Evolutionary conservation across 2,888 invertebrate genomes (phyloP), one percentile per base, ranked within the genome.

Genomic region (Melanchra persicariae): DNA sequence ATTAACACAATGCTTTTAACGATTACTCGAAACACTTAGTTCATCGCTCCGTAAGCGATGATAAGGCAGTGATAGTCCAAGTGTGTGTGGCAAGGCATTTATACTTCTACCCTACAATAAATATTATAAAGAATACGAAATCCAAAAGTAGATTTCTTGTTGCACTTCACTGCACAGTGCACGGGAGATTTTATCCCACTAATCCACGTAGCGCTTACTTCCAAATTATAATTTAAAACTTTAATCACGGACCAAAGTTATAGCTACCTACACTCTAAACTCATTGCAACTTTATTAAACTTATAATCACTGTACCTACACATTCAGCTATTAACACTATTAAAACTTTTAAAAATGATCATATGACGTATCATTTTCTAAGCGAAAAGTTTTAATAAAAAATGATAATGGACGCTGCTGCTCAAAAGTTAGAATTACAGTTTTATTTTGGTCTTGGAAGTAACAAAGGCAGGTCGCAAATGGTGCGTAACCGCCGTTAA

Each of bases 401-500:
- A 57, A 30, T 0, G 30, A 68, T 55, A 68, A 62, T 8, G 15
- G 49, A 51, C 43, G 52, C 19, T 45, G 54, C 57, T 45, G 51
- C 47, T 69, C 19, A 72, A 66, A 69, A 82, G 47, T 60, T 12
- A n/a, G 66, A 81, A 74, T 72, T 54, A 71, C 22, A 55, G 51
- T 80, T 75, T 74, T 77, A 83, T 79, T 81, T 77, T 70, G 47
- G 65, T 71, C 71, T 75, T 74, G 45, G 61, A 69, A 75, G 64
- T 66, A 78, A 79, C 79, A 79, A 78, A 81, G 80, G 73, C 73
- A 78, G 67, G 68, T 77, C 68, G 82, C 81, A 86, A 89, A 89
- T 86, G 83, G 84, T 73, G 79, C 84, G 83, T 85, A 78, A 79
- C 74, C 75, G 60, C 76, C 73, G 84, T 77, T 89, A 89, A 89